Conservation (phyloP, 2,113 vertebrate species). For the Hyperoodon ampullatus region DNA sequence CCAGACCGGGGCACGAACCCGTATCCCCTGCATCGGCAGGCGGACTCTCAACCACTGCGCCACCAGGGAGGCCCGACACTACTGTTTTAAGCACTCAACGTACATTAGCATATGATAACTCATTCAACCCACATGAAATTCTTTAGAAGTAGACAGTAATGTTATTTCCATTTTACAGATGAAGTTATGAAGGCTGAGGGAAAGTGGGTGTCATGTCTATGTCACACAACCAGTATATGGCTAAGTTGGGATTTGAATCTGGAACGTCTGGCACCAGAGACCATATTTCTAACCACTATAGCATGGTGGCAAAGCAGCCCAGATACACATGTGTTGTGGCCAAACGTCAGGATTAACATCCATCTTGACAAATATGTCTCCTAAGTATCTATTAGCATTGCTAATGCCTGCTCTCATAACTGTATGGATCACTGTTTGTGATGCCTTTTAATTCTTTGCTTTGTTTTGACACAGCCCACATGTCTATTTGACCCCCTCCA, state of each 20-base stretch:
- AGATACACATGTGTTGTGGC: not conserved
- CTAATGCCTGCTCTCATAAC: not conserved
- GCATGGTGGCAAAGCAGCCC: not conserved
- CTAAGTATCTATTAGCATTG: not conserved
- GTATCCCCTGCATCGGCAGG: too few relatives aligned
- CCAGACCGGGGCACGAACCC: too few relatives aligned
- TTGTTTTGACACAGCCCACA: not conserved
- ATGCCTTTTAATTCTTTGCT: not conserved
- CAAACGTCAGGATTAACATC: not conserved
- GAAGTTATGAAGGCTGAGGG: not conserved
- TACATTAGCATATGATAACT: not conserved
- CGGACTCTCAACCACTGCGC: too few relatives aligned
- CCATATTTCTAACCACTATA: not conserved
- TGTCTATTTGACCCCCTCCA: not conserved
- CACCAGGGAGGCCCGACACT: too few relatives aligned
- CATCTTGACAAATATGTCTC: not conserved
- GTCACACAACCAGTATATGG: not conserved
- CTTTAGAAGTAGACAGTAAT: not conserved
- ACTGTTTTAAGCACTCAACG: not conserved
- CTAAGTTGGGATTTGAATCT: not conserved
- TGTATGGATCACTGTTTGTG: not conserved
- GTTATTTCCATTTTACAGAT: not conserved
- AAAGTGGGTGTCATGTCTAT: not conserved
- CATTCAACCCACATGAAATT: not conserved
- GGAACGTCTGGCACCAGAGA: not conserved